A percentile compares a stretch with the other conserved stretches of the same genome.
These are phyloP conservation scores for Lophotriccus pileatus DNA, from an alignment of 2,797 vertebrate genomes.

Conservation along the genomic window DNA sequence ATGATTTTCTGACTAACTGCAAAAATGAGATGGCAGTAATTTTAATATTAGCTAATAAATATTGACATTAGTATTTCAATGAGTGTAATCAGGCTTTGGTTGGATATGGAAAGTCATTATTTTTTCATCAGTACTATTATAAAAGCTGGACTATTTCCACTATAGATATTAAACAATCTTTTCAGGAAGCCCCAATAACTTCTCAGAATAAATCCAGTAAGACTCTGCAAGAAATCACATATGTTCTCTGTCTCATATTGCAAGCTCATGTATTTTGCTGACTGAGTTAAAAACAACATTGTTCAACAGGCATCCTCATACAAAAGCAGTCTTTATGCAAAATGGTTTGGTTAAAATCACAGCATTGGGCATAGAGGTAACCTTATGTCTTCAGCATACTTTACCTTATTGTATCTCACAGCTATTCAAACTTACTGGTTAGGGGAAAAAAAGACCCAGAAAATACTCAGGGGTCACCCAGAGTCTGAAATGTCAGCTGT, in stretches of 20 bases:
- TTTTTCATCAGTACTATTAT: conserved; percentile 3
- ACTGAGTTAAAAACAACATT: background rate
- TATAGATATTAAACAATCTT: background rate
- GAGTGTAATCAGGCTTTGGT: conserved; percentile 12
- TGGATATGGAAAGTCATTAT: background rate
- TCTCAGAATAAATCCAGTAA: background rate
- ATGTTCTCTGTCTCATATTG: background rate
- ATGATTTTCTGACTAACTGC: conserved; percentile 56
- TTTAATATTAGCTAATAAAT: conserved; percentile 58
- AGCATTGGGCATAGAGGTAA: background rate
- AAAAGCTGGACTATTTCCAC: conserved; percentile 17
- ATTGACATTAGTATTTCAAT: conserved; percentile 48
- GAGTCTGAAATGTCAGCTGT: conserved; percentile 7
- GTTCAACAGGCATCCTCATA: background rate
- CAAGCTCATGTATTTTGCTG: background rate
- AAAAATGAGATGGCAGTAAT: conserved; percentile 23
- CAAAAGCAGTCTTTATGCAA: background rate
- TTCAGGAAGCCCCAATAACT: background rate
- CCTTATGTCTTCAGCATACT: background rate
- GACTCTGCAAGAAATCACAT: background rate
- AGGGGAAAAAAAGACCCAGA: background rate
- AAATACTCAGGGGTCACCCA: background rate
- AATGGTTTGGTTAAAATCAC: background rate
- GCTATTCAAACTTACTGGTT: background rate
- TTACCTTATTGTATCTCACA: background rate